Conservation (phyloP, 2,113 vertebrate species). For the Todiramphus chloris region DNA sequence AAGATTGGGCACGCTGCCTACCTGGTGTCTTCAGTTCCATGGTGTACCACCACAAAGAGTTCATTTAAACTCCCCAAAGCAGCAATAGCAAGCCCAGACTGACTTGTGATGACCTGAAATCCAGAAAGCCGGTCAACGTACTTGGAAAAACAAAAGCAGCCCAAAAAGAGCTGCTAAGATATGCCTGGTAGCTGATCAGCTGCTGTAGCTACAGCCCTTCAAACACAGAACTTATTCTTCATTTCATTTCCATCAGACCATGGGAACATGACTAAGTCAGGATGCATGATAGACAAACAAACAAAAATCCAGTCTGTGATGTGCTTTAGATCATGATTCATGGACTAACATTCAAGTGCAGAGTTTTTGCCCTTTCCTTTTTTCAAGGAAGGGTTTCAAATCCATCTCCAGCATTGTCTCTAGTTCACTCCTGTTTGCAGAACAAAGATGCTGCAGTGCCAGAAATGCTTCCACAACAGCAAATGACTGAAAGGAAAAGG, state of each 20-base stretch:
- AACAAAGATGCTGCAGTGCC: not conserved
- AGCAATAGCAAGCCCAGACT: not conserved
- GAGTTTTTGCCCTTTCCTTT: not conserved
- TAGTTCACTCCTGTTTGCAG: not conserved
- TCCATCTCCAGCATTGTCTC: not conserved
- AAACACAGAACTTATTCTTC: not conserved
- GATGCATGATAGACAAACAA: fast-evolving
- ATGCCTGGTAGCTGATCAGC: not conserved
- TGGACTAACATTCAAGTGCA: not conserved
- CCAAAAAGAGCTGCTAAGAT: not conserved
- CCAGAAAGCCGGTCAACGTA: not conserved
- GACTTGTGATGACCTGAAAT: not conserved
- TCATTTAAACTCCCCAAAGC: not conserved
- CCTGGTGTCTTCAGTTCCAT: not conserved
- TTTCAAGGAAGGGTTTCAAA: not conserved
- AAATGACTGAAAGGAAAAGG: not conserved
- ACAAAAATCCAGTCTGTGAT: not conserved
- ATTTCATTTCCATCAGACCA: not conserved
- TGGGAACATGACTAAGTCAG: not conserved
- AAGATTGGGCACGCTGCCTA: not conserved
- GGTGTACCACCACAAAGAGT: not conserved
- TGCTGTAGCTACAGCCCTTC: not conserved
- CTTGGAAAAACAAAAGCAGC: not conserved
- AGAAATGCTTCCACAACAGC: not conserved
- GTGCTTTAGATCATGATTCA: not conserved